Base-by-base conservation (phyloP, 2,113 vertebrate species). In the Carassius auratus region DNA sequence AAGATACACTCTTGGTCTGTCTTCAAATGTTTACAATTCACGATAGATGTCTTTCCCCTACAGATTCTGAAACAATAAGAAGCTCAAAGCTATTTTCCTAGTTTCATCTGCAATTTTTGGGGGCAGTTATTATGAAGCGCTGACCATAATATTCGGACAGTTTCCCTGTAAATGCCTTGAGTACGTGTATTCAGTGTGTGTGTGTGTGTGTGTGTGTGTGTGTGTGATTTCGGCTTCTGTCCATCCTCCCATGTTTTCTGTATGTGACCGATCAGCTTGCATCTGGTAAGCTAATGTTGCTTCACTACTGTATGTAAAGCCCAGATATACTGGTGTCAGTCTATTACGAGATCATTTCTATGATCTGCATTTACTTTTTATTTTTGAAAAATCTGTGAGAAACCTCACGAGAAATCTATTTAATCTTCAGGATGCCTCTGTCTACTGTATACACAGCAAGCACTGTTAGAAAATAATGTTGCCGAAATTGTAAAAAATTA, bases 1-100 rank as follows among this genome's bases (percentile, higher is more conserved):
- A n/a, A 45, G 15, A 17, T 19, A 73, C 36, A 76, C 84, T 48
- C 61, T 87, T 84, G 76, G 84, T 90, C 48, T 86, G 90, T 92
- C 84, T 91, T 90, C 89, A 92, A 91, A 92, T 93, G 94, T 95
- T 94, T 94, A 94, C 94, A 94, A 91, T 92, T 74, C 91, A 92
- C 91, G 90, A 69, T 84, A 71, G 83, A 75, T 66, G 75, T 87
- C 76, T 91, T 89, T 86, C 86, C 89, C 87, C 74, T 69, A 81
- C 48, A 36, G 7, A 84, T 42, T 64, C 85, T 50, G 62, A 87
- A 78, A 48, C 5, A 17, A 77, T 45, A 76, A 42, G 52, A 84
- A 50, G 59, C 78, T 85, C 71, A 82, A 52, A 81, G 78, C 64
- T 87, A 68, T 75, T 85, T 75, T 86, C 17, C 57, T 84, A 64